Conservation (phyloP, 2,113 vertebrate species). For the Psilopogon haemacephalus region DNA sequence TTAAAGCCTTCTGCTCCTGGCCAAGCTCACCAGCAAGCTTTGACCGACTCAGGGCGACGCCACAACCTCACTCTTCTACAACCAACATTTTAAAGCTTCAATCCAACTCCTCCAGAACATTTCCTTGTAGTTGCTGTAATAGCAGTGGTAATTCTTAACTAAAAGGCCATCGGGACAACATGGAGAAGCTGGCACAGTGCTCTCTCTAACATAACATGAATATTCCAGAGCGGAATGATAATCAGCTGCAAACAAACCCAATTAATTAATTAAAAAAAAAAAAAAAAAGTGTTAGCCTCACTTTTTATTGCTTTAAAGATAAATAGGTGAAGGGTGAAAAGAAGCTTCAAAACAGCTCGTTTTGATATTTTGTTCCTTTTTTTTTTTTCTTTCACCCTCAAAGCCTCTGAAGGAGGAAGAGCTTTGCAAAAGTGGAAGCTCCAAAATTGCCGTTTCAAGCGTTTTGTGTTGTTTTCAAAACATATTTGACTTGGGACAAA, state of each 20-base stretch:
- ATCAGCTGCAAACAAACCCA: conserved; percentile 23
- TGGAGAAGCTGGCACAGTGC: not conserved
- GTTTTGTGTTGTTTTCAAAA: conserved; percentile 49
- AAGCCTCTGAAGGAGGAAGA: conserved; percentile 7
- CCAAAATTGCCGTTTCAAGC: not conserved
- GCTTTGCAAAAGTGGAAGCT: not conserved
- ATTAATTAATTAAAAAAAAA: not conserved
- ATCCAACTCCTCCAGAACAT: not conserved
- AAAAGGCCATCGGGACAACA: conserved; percentile 12
- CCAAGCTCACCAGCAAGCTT: not conserved
- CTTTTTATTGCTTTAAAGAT: not conserved
- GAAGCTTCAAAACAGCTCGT: not conserved
- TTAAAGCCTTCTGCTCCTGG: not conserved
- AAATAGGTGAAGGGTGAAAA: not conserved
- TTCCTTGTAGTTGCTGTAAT: conserved; percentile 21
- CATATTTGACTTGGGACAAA: conserved; percentile 7
- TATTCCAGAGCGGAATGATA: conserved; percentile 2
- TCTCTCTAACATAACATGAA: not conserved
- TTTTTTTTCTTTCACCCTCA: not conserved
- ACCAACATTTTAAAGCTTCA: accelerated
- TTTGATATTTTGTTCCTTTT: too few species aligned
- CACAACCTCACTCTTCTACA: accelerated
- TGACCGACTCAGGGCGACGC: too few species aligned
- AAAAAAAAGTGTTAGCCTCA: not conserved
- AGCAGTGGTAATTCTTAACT: conserved; percentile 15